Evolutionary conservation across 1,140 invertebrate species (phyloP).

Genomic region (Hylaeus volcanicus): DNA sequence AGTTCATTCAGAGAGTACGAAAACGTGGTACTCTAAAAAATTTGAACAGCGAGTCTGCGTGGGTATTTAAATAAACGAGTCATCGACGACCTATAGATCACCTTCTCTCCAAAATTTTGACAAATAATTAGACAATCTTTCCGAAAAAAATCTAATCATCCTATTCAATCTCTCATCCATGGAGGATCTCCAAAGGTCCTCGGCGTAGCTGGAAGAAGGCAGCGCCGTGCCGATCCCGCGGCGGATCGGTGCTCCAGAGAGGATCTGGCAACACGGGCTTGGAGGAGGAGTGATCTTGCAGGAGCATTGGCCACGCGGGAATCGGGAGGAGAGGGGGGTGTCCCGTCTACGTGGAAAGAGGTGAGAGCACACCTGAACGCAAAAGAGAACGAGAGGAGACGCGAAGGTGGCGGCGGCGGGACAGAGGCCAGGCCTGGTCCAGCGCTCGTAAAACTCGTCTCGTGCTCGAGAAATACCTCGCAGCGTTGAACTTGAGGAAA

Average conservation of each 20-base stretch:
- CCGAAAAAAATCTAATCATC: no score
- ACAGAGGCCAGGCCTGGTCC: conserved; percentile 53
- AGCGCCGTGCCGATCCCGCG: conserved; percentile 52
- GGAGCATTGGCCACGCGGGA: conserved; percentile 63
- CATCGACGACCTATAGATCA: no score
- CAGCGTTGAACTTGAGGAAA: conserved; percentile 25
- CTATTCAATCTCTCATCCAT: no score
- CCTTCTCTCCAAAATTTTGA: no score
- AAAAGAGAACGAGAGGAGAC: conserved; percentile 13
- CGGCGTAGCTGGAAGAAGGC: conserved; percentile 41
- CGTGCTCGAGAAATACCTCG: conserved; percentile 31
- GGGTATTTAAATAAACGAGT: no score
- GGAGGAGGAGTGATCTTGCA: conserved; percentile 68
- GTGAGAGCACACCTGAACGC: neutral
- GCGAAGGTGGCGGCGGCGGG: conserved; percentile 41
- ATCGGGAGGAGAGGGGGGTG: conserved; percentile 10
- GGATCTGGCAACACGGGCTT: conserved; percentile 74
- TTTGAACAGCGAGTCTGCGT: no score
- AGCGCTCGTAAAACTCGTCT: conserved; percentile 56
- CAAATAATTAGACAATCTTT: no score
- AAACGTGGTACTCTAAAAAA: no score
- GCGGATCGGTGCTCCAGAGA: conserved; percentile 58
- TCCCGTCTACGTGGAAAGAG: conserved; percentile 5
- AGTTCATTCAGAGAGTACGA: no score
- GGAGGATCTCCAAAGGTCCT: neutral